Percentiles rank a stretch among this genome's conserved stretches.
Evolutionary conservation across 64 coral and sea anemone genomes (phyloP).

Genomic region (Actinia equina): DNA sequence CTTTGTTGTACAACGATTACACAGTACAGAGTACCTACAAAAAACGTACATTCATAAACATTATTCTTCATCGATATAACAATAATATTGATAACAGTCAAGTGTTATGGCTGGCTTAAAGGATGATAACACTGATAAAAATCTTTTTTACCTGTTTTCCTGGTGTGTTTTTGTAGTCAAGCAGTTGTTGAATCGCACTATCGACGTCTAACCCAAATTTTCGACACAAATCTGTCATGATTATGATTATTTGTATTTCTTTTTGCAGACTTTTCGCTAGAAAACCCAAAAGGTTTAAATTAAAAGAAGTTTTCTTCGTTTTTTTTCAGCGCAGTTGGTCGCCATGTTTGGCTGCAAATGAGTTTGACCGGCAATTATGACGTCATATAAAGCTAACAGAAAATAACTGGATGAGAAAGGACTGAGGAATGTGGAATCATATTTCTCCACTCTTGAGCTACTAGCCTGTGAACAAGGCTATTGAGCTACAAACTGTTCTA

Average conservation of each 20-base stretch:
- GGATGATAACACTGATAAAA: not conserved
- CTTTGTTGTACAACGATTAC: too few relatives aligned
- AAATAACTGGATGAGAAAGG: not conserved
- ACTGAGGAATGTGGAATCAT: not conserved
- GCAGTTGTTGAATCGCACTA: conserved; percentile 71
- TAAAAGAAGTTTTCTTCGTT: not conserved
- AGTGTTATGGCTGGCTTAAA: not conserved
- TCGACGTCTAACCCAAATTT: conserved; percentile 83
- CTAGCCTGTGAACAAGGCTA: too few relatives aligned
- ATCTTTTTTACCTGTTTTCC: conserved; percentile 66
- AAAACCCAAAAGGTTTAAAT: not conserved
- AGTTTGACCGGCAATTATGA: not conserved
- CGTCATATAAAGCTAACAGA: not conserved
- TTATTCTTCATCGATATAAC: not conserved
- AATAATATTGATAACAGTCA: not conserved
- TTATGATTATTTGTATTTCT: not conserved
- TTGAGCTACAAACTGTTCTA: too few relatives aligned
- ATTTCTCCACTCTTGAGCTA: too few relatives aligned
- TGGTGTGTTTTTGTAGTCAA: conserved; percentile 77
- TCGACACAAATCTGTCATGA: conserved; percentile 56
- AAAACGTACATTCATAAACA: not conserved
- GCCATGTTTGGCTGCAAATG: conserved; percentile 10
- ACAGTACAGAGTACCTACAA: not conserved
- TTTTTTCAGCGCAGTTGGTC: not conserved
- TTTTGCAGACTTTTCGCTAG: not conserved